A percentile compares a stretch with the other conserved stretches of the same genome.
phyloP scores from a whole-genome alignment of 2,113 vertebrate genomes.

The Ailurus styani region DNA sequence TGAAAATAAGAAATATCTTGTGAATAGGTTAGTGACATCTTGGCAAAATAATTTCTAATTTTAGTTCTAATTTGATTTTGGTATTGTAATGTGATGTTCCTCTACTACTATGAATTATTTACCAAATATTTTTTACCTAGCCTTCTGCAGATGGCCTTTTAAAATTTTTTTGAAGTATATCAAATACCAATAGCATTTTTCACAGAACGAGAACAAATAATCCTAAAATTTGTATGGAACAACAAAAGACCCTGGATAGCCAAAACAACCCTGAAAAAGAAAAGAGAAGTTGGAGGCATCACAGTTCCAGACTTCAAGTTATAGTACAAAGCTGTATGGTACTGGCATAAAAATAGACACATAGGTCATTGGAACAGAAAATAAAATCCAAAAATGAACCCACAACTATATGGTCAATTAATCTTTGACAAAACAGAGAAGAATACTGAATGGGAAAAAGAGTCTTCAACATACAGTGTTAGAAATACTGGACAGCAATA shows the following conservation, averaged over 20 bases:
- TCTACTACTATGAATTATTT: neutral
- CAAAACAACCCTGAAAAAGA: neutral
- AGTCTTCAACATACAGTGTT: no score
- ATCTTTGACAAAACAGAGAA: no score
- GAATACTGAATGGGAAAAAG: no score
- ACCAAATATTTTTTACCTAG: neutral
- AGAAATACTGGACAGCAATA: no score
- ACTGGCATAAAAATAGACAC: neutral
- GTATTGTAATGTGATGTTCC: neutral
- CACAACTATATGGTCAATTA: neutral
- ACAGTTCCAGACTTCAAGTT: neutral
- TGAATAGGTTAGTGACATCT: neutral
- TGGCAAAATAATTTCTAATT: neutral
- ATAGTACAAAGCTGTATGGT: neutral
- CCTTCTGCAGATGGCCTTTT: neutral
- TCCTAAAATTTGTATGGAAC: neutral
- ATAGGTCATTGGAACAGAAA: neutral
- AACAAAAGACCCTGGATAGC: neutral
- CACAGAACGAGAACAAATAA: neutral
- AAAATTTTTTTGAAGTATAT: neutral
- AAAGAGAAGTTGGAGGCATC: neutral
- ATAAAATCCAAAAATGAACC: neutral
- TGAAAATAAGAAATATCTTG: neutral
- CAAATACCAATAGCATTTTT: neutral
- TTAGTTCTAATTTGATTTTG: neutral